Conservation (phyloP, 2,797 vertebrate genomes). For the Bufotes viridis region DNA sequence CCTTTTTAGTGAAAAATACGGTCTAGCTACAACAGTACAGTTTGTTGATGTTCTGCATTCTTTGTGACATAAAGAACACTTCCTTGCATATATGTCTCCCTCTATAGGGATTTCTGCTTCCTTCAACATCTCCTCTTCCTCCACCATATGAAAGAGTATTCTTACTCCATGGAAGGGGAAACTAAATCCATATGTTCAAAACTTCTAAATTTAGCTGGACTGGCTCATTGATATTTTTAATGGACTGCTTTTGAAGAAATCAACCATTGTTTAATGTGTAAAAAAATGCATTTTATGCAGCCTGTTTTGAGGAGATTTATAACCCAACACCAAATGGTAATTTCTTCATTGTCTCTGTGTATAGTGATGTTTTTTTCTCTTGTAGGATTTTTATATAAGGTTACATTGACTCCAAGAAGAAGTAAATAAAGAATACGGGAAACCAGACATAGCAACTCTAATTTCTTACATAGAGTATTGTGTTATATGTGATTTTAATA, state of each 20-base stretch:
- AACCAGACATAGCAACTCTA: too few relatives aligned
- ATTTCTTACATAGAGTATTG: too few relatives aligned
- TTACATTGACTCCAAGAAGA: too few relatives aligned
- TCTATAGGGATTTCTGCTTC: slow-evolving; percentile 42
- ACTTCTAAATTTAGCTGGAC: neutral
- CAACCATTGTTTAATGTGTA: neutral
- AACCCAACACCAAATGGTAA: too few relatives aligned
- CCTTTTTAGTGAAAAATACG: neutral
- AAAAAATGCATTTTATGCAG: neutral
- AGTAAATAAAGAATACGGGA: too few relatives aligned
- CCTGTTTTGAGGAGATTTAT: too few relatives aligned
- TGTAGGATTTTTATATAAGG: too few relatives aligned
- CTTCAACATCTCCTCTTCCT: slow-evolving; percentile 36
- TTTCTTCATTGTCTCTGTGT: too few relatives aligned
- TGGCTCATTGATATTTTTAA: neutral
- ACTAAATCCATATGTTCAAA: slow-evolving; percentile 29
- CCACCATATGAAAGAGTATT: slow-evolving; percentile 24
- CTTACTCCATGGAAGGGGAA: neutral
- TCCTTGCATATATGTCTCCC: slow-evolving; percentile 28
- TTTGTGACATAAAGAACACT: slow-evolving; percentile 31
- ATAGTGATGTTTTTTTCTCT: too few relatives aligned
- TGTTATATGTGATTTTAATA: too few relatives aligned
- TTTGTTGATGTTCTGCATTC: slow-evolving; percentile 23
- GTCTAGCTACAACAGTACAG: neutral
- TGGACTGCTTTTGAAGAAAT: neutral